Conservation (phyloP, 64 coral and sea anemone genomes). For the Pachyseris speciosa region DNA sequence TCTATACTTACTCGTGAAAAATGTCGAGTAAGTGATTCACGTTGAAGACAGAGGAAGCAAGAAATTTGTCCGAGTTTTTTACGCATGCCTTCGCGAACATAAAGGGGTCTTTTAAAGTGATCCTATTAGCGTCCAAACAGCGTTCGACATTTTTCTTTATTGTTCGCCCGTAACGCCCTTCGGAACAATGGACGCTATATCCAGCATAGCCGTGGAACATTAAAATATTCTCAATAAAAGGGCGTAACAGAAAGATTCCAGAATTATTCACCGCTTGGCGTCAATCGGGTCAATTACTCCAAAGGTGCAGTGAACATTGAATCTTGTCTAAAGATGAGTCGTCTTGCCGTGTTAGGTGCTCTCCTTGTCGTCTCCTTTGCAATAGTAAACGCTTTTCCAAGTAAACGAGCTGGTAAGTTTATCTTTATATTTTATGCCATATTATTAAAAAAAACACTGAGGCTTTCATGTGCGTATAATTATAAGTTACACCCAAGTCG, state of each 20-base stretch:
- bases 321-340: conserved; percentile 1
- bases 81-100: conserved; percentile 19
- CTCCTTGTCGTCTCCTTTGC: background rate
- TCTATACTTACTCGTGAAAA: background rate
- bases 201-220: background rate
- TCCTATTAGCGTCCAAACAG: background rate
- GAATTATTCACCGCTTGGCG: background rate
- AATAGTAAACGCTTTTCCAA: conserved; percentile 23
- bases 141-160: conserved; percentile 17
- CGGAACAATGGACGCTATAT: background rate
- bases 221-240: conserved; percentile 6
- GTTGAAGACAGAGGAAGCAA: background rate
- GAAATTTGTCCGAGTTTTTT: background rate
- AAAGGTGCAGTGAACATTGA: background rate
- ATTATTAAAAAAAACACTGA: background rate
- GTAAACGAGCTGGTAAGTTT: background rate
- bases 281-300: background rate
- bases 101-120: background rate
- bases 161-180: conserved; percentile 3
- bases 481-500: background rate
- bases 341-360: background rate
- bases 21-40: background rate
- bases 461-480: background rate
- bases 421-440: background rate
- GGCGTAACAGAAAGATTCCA: background rate